These are phyloP conservation scores for Siniperca knerii DNA, from an alignment of 2,113 vertebrate species.

Conservation along the genomic window DNA sequence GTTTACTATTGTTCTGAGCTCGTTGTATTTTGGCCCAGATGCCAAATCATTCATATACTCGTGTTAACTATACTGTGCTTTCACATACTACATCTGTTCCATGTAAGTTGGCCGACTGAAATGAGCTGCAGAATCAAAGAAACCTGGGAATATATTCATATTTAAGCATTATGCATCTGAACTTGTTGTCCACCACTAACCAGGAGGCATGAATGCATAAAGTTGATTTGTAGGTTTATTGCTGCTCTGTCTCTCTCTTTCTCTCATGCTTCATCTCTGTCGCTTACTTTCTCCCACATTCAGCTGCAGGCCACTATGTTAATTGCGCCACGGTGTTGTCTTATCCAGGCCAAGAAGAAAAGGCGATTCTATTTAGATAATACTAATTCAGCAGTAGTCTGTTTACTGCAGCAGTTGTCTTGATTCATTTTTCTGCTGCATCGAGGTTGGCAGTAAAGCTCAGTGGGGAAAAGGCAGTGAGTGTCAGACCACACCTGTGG, in stretches of 20 bases:
- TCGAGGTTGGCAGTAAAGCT: slow-evolving; percentile 38
- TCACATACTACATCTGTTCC: not conserved
- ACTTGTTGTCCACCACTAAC: slow-evolving; percentile 30
- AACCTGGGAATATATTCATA: slow-evolving; percentile 31
- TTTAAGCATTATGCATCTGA: slow-evolving; percentile 34
- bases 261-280: slow-evolving; percentile 37
- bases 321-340: slow-evolving; percentile 51
- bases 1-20: not conserved
- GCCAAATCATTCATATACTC: not conserved
- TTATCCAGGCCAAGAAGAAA: slow-evolving; percentile 55
- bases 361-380: slow-evolving; percentile 62
- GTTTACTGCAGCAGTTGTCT: slow-evolving; percentile 50
- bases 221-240: slow-evolving; percentile 50
- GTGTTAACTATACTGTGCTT: not conserved
- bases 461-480: not conserved
- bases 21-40: not conserved
- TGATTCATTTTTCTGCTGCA: slow-evolving; percentile 43
- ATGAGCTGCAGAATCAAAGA: slow-evolving; percentile 4
- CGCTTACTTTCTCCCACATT: slow-evolving; percentile 37
- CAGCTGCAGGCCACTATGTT: slow-evolving; percentile 56
- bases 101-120: not conserved
- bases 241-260: slow-evolving; percentile 28
- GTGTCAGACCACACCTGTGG: slow-evolving; percentile 46
- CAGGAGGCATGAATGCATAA: slow-evolving; percentile 39
- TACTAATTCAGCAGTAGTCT: slow-evolving; percentile 39